Base-by-base conservation (phyloP, 2,888 invertebrate species). In the Esperia sulphurella region DNA sequence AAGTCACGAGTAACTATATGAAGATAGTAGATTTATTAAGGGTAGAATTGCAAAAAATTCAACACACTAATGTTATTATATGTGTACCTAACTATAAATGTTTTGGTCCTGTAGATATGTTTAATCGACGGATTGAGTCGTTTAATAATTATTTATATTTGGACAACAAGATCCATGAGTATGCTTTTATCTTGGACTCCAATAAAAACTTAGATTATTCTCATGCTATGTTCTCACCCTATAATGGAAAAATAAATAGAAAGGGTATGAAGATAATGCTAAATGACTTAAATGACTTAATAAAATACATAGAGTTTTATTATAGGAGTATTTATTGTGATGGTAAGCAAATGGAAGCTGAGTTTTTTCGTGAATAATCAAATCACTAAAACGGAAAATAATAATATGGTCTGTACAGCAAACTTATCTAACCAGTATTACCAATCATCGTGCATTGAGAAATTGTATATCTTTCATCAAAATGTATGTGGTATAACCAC, bases 401-500 rank as follows among this genome's bases (percentile, higher is more conserved):
- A n/a, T n/a, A n/a, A n/a, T n/a, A 21, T 21, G 21, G 2, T 21
- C 21, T 21, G 21, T 21, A 2, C 21, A 21, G 21, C 21, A 3
- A 21, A 21, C 21, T 21, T 21, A 21, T 21, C 21, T 4, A 33
- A 33, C 33, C 9, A 33, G 9, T 33, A 3, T 10, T 33, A 33
- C 33, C 8, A 33, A 8, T 10, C 8, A 2, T 33, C 33, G 8
- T 33, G 9, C 7, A 10, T 33, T 3, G 33, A 33, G 7, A 33
- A 33, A 33, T n/a, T n/a, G 12, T 12, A 14, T 14, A 40, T 21
- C 21, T 40, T 40, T 37, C 30, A 46, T 14, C 50, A 48, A 44
- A 53, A 53, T 45, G 28, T 53, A 1, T 51, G 48, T 12, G 46
- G 45, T 0, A 9, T 48, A 33, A 40, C n/a, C 6, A 46, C 14